Evolutionary conservation across 2,888 invertebrate genomes (phyloP).

Genomic region (Cataglyphis rosenhaueri): DNA sequence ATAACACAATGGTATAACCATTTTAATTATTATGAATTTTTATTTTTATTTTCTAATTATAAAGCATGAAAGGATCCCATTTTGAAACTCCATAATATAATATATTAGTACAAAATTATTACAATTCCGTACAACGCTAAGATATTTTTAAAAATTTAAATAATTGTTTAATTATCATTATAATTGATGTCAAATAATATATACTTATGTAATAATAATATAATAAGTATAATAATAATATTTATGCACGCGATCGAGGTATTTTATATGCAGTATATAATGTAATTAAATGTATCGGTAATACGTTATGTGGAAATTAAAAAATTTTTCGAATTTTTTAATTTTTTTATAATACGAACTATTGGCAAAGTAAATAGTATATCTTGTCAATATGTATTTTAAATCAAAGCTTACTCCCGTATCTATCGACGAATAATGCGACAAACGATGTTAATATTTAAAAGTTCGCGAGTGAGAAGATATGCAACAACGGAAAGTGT

Average conservation of each 20-base stretch:
- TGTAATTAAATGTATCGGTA: slow-evolving; percentile 10
- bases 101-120: neutral
- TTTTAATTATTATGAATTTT: too few species aligned
- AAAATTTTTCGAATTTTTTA: slow-evolving; percentile 8
- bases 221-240: neutral
- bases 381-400: neutral
- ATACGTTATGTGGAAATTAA: neutral
- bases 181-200: neutral
- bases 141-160: neutral
- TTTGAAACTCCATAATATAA: neutral
- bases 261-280: neutral
- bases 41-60: neutral
- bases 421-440: neutral
- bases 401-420: neutral
- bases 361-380: neutral
- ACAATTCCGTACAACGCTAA: neutral
- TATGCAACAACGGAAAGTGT: slow-evolving; percentile 19
- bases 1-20: neutral
- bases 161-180: neutral
- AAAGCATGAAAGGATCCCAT: neutral
- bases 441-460: slow-evolving; percentile 1
- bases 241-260: neutral
- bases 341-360: neutral
- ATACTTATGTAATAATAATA: too few species aligned
- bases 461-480: neutral